Evolutionary conservation across 2,888 invertebrate species (phyloP).

Genomic region (Cephus nigrinus): DNA sequence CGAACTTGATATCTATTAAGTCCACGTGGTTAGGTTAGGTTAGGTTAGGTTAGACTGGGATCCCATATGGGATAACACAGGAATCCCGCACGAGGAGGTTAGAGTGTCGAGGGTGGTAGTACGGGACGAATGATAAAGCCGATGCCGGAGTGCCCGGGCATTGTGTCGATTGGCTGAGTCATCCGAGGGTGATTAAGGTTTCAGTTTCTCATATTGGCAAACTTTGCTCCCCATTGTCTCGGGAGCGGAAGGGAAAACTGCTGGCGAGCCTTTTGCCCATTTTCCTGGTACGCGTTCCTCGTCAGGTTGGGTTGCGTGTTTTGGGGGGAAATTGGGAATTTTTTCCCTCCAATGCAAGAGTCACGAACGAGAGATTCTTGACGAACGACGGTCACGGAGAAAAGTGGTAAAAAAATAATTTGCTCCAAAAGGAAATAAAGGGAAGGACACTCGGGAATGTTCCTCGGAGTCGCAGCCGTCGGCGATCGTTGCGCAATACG

Average conservation of each 20-base stretch:
- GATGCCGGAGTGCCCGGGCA: conserved; percentile 2
- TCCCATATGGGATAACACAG: background rate
- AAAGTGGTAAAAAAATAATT: background rate
- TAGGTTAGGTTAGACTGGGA: background rate
- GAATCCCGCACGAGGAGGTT: background rate
- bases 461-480: background rate
- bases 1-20: background rate
- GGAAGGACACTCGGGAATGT: background rate
- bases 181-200: conserved; percentile 24
- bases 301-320: background rate
- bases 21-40: background rate
- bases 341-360: too few species aligned
- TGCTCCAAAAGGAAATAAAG: background rate
- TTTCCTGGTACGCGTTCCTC: background rate
- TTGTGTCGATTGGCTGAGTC: conserved; percentile 25
- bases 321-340: too few species aligned
- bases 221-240: conserved; percentile 15
- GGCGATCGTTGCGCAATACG: background rate
- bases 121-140: background rate
- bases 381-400: too few species aligned
- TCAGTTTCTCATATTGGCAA: conserved; percentile 23
- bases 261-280: background rate
- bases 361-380: too few species aligned
- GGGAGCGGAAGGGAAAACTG: background rate
- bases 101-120: background rate